Conservation (phyloP, 2,888 invertebrate species). For the Tinea semifulvella region DNA sequence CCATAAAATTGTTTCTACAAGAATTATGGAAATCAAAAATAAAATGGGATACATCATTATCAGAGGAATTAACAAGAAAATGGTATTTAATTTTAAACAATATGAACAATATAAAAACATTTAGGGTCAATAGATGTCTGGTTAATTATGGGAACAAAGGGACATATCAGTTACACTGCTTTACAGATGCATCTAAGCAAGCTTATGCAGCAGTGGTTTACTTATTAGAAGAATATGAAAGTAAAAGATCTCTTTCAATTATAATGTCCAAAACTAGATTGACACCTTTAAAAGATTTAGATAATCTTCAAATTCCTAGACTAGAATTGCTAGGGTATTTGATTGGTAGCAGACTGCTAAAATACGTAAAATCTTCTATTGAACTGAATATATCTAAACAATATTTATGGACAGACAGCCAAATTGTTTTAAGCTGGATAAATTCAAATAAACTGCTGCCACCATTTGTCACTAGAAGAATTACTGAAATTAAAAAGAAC, state of each 20-base stretch:
- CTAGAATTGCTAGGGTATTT: neutral
- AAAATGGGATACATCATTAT: slow-evolving; percentile 7
- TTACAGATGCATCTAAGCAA: slow-evolving; percentile 15
- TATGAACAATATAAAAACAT: neutral
- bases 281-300: slow-evolving; percentile 3
- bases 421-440: slow-evolving; percentile 7
- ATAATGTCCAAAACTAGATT: neutral
- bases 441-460: neutral
- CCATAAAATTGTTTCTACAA: slow-evolving; percentile 6
- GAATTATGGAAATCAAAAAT: slow-evolving; percentile 3
- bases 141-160: neutral
- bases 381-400: neutral
- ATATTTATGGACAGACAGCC: slow-evolving; percentile 10
- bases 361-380: neutral
- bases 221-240: neutral
- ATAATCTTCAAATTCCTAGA: slow-evolving; percentile 4
- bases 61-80: neutral
- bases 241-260: neutral
- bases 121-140: neutral
- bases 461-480: neutral
- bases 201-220: slow-evolving; percentile 17
- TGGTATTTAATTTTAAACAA: neutral
- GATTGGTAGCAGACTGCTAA: slow-evolving; percentile 1
- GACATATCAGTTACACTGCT: slow-evolving; percentile 14
- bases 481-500: neutral